phyloP scores from a whole-genome alignment of 2,888 invertebrate genomes.

The Isotomurus palustris region DNA sequence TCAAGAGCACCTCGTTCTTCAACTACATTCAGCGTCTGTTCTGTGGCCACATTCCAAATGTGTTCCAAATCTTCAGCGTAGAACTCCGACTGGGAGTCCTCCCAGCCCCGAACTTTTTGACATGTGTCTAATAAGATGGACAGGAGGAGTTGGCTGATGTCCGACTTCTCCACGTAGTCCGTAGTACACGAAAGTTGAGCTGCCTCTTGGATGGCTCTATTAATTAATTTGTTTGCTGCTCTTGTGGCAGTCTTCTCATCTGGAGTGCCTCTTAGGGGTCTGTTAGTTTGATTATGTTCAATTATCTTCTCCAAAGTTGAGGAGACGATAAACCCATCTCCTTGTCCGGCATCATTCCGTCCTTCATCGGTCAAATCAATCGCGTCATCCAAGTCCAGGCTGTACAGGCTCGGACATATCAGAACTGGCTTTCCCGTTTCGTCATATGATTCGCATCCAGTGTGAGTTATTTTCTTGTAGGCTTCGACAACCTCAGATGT shows the following conservation, averaged over 20 bases:
- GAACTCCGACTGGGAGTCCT: not conserved
- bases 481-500: slow-evolving; percentile 17
- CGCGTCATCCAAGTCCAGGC: slow-evolving; percentile 25
- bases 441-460: slow-evolving; percentile 14
- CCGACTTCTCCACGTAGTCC: slow-evolving; percentile 22
- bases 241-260: slow-evolving; percentile 10
- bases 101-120: slow-evolving; percentile 21
- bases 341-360: not conserved
- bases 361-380: slow-evolving; percentile 1
- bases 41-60: slow-evolving; percentile 26
- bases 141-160: slow-evolving; percentile 33
- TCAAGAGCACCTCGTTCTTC: slow-evolving; percentile 8
- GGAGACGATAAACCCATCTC: not conserved
- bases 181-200: slow-evolving; percentile 25
- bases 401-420: slow-evolving; percentile 31
- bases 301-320: slow-evolving; percentile 17
- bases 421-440: slow-evolving; percentile 21
- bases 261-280: slow-evolving; percentile 1
- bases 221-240: slow-evolving; percentile 16
- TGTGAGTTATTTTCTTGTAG: slow-evolving; percentile 12
- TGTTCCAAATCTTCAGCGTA: slow-evolving; percentile 13
- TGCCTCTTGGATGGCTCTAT: slow-evolving; percentile 32
- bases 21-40: slow-evolving; percentile 21
- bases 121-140: slow-evolving; percentile 32
- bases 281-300: not conserved